Percentiles rank a stretch among this genome's conserved stretches.
Evolutionary conservation across 2,113 vertebrate species (phyloP).

Genomic region (Melospiza melodia): DNA sequence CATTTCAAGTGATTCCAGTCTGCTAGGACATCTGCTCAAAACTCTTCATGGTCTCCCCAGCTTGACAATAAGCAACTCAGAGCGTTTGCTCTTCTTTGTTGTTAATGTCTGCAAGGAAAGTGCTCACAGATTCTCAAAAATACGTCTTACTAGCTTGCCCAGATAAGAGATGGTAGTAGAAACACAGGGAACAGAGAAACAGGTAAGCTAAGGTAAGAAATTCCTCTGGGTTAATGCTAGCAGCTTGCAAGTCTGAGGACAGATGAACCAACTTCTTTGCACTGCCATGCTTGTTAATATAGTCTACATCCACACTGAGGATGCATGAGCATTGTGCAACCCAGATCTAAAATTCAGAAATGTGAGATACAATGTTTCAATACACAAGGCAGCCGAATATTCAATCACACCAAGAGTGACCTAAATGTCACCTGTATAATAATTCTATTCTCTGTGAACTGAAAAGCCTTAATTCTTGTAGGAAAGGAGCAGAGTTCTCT

Average conservation of each 20-base stretch:
- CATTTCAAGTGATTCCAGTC: not conserved
- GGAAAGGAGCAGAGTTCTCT: not conserved
- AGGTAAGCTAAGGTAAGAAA: not conserved
- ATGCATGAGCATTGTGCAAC: not conserved
- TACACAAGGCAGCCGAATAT: not conserved
- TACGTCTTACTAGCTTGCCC: not conserved
- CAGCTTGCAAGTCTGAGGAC: not conserved
- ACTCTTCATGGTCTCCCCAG: not conserved
- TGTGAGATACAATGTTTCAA: not conserved
- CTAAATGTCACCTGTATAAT: not conserved
- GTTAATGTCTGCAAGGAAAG: not conserved
- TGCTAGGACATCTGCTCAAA: not conserved
- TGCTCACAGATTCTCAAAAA: not conserved
- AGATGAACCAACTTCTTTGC: not conserved
- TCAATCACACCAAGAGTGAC: not conserved
- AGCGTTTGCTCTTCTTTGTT: not conserved
- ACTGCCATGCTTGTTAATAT: not conserved
- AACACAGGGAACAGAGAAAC: not conserved
- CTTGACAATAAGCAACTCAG: not conserved
- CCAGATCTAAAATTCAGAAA: not conserved
- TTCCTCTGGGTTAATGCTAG: not conserved
- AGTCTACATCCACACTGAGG: not conserved
- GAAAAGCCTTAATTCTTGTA: not conserved
- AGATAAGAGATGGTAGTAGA: not conserved
- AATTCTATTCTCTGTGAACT: not conserved